These are phyloP conservation scores for Lobophora halterata DNA, from an alignment of 2,888 invertebrate genomes.

Conservation along the genomic window DNA sequence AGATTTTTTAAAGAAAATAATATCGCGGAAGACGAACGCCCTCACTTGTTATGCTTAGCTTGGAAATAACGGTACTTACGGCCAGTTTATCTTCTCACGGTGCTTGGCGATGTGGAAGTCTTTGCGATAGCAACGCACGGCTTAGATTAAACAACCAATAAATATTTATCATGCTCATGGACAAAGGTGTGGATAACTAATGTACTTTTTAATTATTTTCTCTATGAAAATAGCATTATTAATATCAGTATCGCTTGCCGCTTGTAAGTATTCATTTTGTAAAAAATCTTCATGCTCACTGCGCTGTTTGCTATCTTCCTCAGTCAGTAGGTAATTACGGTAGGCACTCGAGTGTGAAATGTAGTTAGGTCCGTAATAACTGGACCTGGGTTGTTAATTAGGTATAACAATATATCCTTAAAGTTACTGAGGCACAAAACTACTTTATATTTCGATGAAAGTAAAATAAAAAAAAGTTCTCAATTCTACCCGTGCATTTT, in stretches of 20 bases:
- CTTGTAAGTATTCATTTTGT: conserved; percentile 11
- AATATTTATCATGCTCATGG: conserved; percentile 13
- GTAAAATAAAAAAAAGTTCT: too few relatives aligned
- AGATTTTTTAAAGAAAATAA: neutral
- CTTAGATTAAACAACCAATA: conserved; percentile 1
- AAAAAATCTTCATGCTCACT: conserved; percentile 17
- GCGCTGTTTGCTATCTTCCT: conserved; percentile 29
- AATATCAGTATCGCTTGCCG: conserved; percentile 23
- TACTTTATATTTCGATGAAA: conserved; percentile 30
- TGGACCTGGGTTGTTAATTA: conserved; percentile 42
- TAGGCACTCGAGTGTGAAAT: conserved; percentile 42
- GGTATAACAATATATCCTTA: conserved; percentile 41
- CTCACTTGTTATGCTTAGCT: conserved; percentile 6
- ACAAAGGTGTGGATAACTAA: conserved; percentile 11
- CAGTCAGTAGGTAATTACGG: conserved; percentile 37
- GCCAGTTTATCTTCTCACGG: conserved; percentile 15
- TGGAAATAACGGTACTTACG: conserved; percentile 11
- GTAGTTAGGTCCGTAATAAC: conserved; percentile 44
- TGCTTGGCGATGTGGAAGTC: conserved; percentile 3
- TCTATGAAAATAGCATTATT: conserved; percentile 14
- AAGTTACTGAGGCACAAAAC: conserved; percentile 34
- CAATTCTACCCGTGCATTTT: too few relatives aligned
- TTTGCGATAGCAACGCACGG: conserved; percentile 1
- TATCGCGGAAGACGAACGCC: neutral
- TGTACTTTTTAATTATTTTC: conserved; percentile 6